phyloP scores from a whole-genome alignment of 2,113 vertebrate genomes.

The Cepphus grylle region DNA sequence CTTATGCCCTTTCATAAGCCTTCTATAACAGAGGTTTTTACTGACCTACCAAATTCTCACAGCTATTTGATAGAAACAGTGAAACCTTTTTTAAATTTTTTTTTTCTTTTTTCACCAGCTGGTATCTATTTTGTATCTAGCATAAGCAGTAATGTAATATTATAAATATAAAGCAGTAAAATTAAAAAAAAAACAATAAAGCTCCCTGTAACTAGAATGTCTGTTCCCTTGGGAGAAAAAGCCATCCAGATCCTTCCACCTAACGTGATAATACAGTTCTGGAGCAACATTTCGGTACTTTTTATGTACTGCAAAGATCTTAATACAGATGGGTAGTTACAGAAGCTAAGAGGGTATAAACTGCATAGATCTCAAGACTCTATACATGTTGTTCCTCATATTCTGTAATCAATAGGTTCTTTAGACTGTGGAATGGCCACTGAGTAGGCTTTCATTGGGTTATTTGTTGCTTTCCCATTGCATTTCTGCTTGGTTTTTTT shows the following conservation, averaged over 20 bases:
- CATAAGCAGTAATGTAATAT: not conserved
- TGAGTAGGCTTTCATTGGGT: not conserved
- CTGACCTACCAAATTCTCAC: not conserved
- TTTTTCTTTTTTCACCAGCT: not conserved
- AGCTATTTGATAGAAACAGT: not conserved
- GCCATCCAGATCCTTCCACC: not conserved
- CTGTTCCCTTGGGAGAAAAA: not conserved
- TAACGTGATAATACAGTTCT: not conserved
- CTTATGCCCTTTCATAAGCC: not conserved
- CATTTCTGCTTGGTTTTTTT: not conserved
- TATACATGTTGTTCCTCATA: not conserved
- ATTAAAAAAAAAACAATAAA: not conserved
- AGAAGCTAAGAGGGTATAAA: not conserved
- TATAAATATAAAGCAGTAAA: too few species aligned
- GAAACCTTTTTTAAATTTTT: not conserved
- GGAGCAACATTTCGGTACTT: not conserved
- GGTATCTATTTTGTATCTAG: not conserved
- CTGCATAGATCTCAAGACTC: not conserved
- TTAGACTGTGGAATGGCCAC: not conserved
- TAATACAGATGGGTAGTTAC: not conserved
- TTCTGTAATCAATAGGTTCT: not conserved
- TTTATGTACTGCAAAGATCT: not conserved
- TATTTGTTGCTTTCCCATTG: not conserved
- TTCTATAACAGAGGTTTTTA: not conserved
- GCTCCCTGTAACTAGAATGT: not conserved